These are phyloP conservation scores for Lasioglossum figueresi DNA, from an alignment of 2,888 invertebrate species.

Conservation along the genomic window DNA sequence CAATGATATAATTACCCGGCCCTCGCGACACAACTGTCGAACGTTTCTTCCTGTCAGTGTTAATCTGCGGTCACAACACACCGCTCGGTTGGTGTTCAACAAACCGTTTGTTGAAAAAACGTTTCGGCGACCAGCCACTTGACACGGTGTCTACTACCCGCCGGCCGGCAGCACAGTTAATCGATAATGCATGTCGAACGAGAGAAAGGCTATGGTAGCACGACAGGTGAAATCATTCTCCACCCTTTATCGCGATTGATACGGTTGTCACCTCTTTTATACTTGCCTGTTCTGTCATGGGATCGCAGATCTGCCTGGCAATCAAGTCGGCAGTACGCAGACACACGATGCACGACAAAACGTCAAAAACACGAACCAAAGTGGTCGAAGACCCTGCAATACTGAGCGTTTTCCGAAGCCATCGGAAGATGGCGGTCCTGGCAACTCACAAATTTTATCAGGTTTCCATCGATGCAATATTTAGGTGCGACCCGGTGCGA, in stretches of 20 bases:
- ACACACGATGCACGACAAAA: constrained; percentile 26
- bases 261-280: constrained; percentile 1
- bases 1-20: constrained; percentile 45
- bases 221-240: constrained; percentile 21
- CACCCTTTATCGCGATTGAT: neutral
- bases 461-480: constrained; percentile 4
- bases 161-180: constrained; percentile 54
- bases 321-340: constrained; percentile 20
- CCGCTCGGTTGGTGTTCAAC: neutral
- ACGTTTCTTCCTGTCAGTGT: neutral
- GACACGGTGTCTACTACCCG: constrained; percentile 29
- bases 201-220: constrained; percentile 19
- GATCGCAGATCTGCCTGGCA: constrained; percentile 16
- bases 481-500: neutral
- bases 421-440: constrained; percentile 51
- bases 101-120: neutral
- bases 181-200: constrained; percentile 51
- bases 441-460: constrained; percentile 37
- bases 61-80: neutral
- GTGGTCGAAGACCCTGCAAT: constrained; percentile 54
- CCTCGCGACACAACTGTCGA: neutral
- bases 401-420: constrained; percentile 38
- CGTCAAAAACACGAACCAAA: constrained; percentile 55
- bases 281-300: constrained; percentile 53
- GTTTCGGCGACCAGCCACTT: constrained; percentile 20